Percentiles rank a stretch among this genome's conserved stretches.
phyloP scores from a whole-genome alignment of 2,888 invertebrate genomes.

The Harpagoxenus sublaevis region DNA sequence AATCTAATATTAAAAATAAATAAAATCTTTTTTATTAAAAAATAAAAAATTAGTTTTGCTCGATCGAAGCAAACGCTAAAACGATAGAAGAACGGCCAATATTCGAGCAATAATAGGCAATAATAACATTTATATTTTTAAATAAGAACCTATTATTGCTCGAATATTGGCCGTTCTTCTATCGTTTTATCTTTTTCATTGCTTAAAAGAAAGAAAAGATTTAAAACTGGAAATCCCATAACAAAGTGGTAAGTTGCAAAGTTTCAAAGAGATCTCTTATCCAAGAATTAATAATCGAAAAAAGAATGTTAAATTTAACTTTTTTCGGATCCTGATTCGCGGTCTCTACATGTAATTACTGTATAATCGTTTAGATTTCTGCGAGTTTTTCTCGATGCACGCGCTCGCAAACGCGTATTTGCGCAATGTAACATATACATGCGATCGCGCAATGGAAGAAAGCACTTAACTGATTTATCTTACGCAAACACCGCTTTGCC shows the following conservation, averaged over 20 bases:
- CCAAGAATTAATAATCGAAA: neutral
- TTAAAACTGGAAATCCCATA: neutral
- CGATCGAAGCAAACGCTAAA: too few relatives aligned
- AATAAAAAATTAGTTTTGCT: too few relatives aligned
- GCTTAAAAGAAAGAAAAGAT: neutral
- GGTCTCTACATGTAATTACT: neutral
- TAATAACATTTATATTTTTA: too few relatives aligned
- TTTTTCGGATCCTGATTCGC: neutral
- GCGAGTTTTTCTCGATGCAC: neutral
- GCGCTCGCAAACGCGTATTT: constrained; percentile 1
- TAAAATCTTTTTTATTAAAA: too few relatives aligned
- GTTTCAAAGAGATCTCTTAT: neutral
- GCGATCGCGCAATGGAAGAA: constrained; percentile 41
- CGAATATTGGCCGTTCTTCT: too few relatives aligned
- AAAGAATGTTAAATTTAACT: neutral
- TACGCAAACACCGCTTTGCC: constrained; percentile 39
- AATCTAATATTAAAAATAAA: too few relatives aligned
- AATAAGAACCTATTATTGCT: too few relatives aligned
- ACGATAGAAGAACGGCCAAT: too few relatives aligned
- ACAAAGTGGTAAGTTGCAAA: neutral
- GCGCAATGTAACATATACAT: constrained; percentile 14
- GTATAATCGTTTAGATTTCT: constrained; percentile 6
- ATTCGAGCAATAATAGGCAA: too few relatives aligned
- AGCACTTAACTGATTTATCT: constrained; percentile 50
- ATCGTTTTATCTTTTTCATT: neutral